A percentile compares a stretch with the other conserved stretches of the same genome.
phyloP scores from a whole-genome alignment of 1,140 invertebrate genomes.

The Batillaria attramentaria region DNA sequence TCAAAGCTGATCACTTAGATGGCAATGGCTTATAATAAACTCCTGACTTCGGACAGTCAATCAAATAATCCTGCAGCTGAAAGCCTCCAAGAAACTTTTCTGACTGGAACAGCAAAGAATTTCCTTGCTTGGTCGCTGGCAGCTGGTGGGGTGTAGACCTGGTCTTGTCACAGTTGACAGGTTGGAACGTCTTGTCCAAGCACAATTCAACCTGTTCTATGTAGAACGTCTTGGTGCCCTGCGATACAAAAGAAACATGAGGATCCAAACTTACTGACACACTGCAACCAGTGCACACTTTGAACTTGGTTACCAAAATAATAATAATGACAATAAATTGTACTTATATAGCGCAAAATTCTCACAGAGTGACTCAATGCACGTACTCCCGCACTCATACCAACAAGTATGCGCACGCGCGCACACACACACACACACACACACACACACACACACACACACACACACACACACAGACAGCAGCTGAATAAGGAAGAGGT shows the following conservation, averaged over 20 bases:
- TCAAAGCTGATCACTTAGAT: not conserved
- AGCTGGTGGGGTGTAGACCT: not conserved
- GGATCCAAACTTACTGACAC: not conserved
- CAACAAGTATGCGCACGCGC: too few species aligned
- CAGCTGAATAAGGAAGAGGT: too few species aligned
- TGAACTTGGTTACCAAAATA: not conserved
- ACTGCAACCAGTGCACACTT: not conserved
- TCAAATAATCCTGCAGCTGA: not conserved
- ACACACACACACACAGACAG: too few species aligned
- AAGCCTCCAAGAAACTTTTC: not conserved
- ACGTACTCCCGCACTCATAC: too few species aligned
- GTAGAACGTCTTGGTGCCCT: not conserved
- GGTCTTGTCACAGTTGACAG: not conserved
- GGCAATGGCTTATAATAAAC: conserved; percentile 21
- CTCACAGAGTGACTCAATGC: too few species aligned
- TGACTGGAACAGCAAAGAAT: not conserved
- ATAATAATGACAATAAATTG: not conserved
- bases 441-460: too few species aligned
- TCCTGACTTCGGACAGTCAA: not conserved
- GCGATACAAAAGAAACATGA: not conserved
- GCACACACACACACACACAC: too few species aligned
- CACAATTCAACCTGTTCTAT: conserved; percentile 7
- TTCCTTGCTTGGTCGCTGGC: not conserved
- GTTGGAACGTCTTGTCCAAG: not conserved
- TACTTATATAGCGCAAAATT: too few species aligned